Conservation (phyloP, 2,888 invertebrate species). For the Phoenoteleia sp. region DNA sequence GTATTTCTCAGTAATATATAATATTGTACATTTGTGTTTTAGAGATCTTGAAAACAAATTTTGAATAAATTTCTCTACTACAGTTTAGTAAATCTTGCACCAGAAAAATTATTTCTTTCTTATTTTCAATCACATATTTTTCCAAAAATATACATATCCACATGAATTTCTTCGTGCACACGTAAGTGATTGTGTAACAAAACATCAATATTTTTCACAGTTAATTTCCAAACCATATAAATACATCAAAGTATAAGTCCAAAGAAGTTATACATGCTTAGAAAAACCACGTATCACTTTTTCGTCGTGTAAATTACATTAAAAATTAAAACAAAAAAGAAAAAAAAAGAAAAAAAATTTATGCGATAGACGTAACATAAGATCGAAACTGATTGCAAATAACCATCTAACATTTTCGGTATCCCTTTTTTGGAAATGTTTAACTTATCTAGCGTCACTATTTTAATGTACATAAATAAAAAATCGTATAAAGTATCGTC, state of each 20-base stretch:
- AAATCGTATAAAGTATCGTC: slow-evolving; percentile 19
- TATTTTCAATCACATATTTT: slow-evolving; percentile 1
- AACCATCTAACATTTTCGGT: slow-evolving; percentile 8
- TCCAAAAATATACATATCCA: background rate
- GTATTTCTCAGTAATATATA: no score
- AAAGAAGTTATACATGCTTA: slow-evolving; percentile 17
- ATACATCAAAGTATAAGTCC: slow-evolving; percentile 5
- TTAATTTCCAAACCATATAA: slow-evolving; percentile 19
- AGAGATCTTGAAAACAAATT: no score
- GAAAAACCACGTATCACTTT: slow-evolving; percentile 6
- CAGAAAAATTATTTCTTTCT: no score
- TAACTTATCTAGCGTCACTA: slow-evolving; percentile 24
- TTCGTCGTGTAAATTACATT: slow-evolving; percentile 43
- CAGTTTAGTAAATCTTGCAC: no score
- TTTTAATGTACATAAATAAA: slow-evolving; percentile 41
- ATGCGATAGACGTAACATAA: slow-evolving; percentile 8
- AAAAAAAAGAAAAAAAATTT: slow-evolving; percentile 47
- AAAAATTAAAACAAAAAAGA: background rate
- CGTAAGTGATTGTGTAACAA: background rate
- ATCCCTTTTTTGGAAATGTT: slow-evolving; percentile 25
- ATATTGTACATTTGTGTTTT: no score
- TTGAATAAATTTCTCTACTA: background rate
- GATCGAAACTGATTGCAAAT: slow-evolving; percentile 1
- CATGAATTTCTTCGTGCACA: slow-evolving; percentile 23
- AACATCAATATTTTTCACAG: background rate